Evolutionary conservation across 2,888 invertebrate genomes (phyloP), one percentile per base, ranked within the genome.

Genomic region (Eristalis pertinax): DNA sequence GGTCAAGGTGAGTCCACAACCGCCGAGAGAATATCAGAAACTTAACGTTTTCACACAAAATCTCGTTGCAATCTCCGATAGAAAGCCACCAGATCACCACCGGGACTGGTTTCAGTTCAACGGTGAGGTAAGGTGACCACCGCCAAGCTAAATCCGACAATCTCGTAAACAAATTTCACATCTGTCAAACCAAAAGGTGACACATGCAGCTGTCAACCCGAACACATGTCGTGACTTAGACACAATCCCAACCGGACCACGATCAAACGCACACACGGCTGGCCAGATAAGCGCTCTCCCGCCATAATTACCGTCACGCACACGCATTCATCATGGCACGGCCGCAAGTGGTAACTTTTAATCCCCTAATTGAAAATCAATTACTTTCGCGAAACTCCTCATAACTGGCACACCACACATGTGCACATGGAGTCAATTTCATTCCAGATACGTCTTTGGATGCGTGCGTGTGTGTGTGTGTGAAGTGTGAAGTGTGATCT

Each of bases 401-500:
- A 24, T 4, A 24, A 77, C 24, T 60, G 24, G 24, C 60, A 60
- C 24, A 73, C 62, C 50, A 83, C 77, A 69, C n/a, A 43, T n/a
- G n/a, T n/a, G 15, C 43, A 15, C 43, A 4, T 43, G 43, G 13
- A 15, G 43, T n/a, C 5, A 5, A 43, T 43, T 15, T 43, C n/a
- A 43, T 43, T 43, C 43, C 43, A 50, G 19, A 19, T 50, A 19
- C n/a, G 50, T 5, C 8, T 50, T 7, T 50, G 19, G 7, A 7
- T 50, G 50, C 8, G 50, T n/a, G 8, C 19, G 50, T 50, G n/a
- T n/a, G n/a, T n/a, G n/a, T n/a, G n/a, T n/a, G n/a, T n/a, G n/a
- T n/a, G n/a, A n/a, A n/a, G n/a, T n/a, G 50, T 50, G 50, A 38
- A 38, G 38, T 50, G 26, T 84, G 83, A 84, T 84, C 83, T 84